Percentiles rank a stretch among this genome's conserved stretches.
phyloP scores from a whole-genome alignment of 2,797 vertebrate species.

The Tokudaia muenninki region DNA sequence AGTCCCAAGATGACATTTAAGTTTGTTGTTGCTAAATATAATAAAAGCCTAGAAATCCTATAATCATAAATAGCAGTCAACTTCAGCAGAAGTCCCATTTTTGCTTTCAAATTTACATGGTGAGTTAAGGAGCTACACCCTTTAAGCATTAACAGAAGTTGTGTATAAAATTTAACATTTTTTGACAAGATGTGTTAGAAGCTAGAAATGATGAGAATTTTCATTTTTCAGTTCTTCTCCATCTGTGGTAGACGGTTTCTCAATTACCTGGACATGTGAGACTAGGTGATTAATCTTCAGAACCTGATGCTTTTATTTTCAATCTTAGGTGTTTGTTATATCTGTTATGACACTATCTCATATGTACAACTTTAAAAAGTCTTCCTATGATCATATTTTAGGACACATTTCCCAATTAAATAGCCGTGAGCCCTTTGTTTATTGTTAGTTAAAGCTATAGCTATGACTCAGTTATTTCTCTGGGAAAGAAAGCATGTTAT shows the following conservation, averaged over 20 bases:
- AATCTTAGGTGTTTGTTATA: neutral
- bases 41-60: neutral
- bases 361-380: neutral
- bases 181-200: neutral
- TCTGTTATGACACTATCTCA: neutral
- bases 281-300: neutral
- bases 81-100: neutral
- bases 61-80: neutral
- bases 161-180: constrained; percentile 35
- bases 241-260: neutral
- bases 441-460: neutral
- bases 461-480: neutral
- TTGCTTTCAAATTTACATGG: neutral
- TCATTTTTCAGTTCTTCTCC: neutral
- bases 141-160: neutral
- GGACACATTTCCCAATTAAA: neutral
- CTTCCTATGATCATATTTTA: neutral
- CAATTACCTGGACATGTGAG: neutral
- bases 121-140: neutral
- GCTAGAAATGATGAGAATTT: neutral
- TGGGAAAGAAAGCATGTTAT: neutral
- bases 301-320: neutral
- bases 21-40: neutral
- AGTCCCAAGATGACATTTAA: constrained; percentile 7
- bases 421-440: neutral